phyloP scores from a whole-genome alignment of 1,140 invertebrate species.

The Heliconius himera region DNA sequence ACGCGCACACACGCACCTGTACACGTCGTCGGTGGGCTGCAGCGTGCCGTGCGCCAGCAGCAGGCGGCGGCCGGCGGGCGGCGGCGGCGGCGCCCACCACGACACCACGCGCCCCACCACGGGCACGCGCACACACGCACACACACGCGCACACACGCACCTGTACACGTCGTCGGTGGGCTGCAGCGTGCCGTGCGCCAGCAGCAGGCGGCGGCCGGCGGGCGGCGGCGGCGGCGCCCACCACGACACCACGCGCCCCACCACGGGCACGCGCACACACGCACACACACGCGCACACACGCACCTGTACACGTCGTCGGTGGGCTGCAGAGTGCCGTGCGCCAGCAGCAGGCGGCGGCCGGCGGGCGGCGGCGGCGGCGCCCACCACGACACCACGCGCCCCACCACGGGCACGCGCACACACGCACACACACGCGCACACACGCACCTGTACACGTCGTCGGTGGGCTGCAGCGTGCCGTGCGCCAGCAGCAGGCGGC shows the following conservation, averaged over 20 bases:
- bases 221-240: conserved; percentile 91
- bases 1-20: conserved; percentile 83
- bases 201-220: conserved; percentile 93
- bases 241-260: conserved; percentile 95
- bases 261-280: conserved; percentile 95
- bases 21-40: conserved; percentile 95
- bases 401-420: conserved; percentile 96
- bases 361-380: conserved; percentile 89
- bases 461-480: conserved; percentile 95
- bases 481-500: conserved; percentile 92
- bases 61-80: conserved; percentile 92
- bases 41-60: conserved; percentile 93
- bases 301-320: conserved; percentile 93
- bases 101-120: conserved; percentile 95
- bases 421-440: too few relatives aligned
- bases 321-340: conserved; percentile 93
- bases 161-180: conserved; percentile 96
- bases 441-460: conserved; percentile 89
- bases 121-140: conserved; percentile 95
- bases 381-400: conserved; percentile 94
- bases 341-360: conserved; percentile 94
- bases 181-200: conserved; percentile 91
- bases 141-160: too few relatives aligned
- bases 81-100: conserved; percentile 93
- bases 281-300: too few relatives aligned